Evolutionary conservation across 37 sponge, comb jelly and placozoan species (phyloP), one percentile per base, ranked within the genome.

Genomic region (Crambe crambe): DNA sequence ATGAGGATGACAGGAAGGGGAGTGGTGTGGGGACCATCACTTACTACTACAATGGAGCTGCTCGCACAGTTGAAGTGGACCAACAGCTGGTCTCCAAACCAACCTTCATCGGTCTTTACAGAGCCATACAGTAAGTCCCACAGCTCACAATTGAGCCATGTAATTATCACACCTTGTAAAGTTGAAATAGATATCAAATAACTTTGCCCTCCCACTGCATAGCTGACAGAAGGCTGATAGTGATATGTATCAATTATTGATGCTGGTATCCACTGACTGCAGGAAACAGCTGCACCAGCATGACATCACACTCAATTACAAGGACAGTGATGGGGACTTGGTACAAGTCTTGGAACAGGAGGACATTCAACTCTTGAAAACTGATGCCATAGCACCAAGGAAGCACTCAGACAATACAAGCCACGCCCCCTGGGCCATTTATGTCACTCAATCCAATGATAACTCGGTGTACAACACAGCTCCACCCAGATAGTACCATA

Each of bases 321-420:
- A 85, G 44, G 97, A 96, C 78, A 58, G 37, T 30, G 66, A 60
- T 36, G 97, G 92, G 20, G 97, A 96, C 43, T 69, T 96, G n/a
- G 72, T 96, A n/a, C 87, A 88, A 65, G 68, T 96, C 22, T 27
- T 37, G 8, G 86, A 86, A 59, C 66, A 81, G 2, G 40, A 62
- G 1, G 97, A 96, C 63, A 73, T 96, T 18, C 61, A 79, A 26
- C 71, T 96, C 15, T 72, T 96, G 84, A 67, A 26, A 41, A 39
- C 51, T 59, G 76, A 94, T 25, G 72, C 27, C 27, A 71, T 56
- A 2, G 37, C 58, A 3, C 56, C 42, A 25, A 42, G 35, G 35
- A 58, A 56, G 38, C 32, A 38, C 58, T 29, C 38, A 12, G 35
- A 40, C 1, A 37, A 71, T 31, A 37, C 31, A 2, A 68, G 32